Conservation (phyloP, 2,888 invertebrate genomes). For the Polydrusus pterygomalis region DNA sequence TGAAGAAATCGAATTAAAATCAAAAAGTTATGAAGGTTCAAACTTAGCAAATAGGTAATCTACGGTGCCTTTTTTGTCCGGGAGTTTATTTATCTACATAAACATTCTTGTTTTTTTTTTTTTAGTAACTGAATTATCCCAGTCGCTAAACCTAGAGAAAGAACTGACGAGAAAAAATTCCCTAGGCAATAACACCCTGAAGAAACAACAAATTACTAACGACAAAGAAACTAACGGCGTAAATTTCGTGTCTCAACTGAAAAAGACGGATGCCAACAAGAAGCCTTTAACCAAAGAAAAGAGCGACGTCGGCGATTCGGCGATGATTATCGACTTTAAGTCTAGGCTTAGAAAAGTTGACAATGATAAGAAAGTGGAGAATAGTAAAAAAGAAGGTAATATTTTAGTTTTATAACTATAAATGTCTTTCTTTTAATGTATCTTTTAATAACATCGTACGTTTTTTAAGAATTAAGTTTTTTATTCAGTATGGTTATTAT, state of each 20-base stretch:
- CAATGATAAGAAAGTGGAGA: constrained; percentile 69
- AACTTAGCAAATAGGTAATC: too few species aligned
- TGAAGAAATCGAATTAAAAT: too few species aligned
- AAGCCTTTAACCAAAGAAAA: constrained; percentile 72
- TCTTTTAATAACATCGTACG: too few species aligned
- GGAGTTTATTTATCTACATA: not conserved
- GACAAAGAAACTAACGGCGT: constrained; percentile 65
- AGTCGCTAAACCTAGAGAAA: constrained; percentile 79
- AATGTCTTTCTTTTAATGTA: too few species aligned
- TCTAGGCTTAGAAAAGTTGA: constrained; percentile 89
- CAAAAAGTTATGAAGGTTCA: too few species aligned
- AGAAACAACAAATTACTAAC: constrained; percentile 54
- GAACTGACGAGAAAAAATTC: constrained; percentile 61
- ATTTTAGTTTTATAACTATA: not conserved
- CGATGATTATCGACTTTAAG: constrained; percentile 87
- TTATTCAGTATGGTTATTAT: too few species aligned
- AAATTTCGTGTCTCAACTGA: constrained; percentile 81
- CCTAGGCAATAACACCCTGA: constrained; percentile 57
- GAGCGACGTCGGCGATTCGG: constrained; percentile 40
- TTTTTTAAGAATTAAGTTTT: too few species aligned
- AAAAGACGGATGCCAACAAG: constrained; percentile 82
- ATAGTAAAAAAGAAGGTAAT: constrained; percentile 45
- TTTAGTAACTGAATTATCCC: constrained; percentile 86
- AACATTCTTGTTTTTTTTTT: constrained; percentile 28
- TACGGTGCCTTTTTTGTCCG: too few species aligned